These are phyloP conservation scores for Galerucella pusilla DNA, from an alignment of 2,888 invertebrate genomes.

Conservation along the genomic window DNA sequence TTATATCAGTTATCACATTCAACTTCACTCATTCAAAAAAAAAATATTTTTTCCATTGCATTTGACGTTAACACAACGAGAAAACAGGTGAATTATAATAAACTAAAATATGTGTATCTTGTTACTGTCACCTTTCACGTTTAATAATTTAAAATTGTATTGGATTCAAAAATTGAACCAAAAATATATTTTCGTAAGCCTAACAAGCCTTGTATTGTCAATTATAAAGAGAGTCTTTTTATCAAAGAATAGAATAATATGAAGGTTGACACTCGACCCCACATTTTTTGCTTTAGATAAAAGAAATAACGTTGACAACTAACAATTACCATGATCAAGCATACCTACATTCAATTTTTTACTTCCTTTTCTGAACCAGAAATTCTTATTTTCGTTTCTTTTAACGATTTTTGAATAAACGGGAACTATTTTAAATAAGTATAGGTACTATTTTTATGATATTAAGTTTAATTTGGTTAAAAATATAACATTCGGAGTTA, in stretches of 20 bases:
- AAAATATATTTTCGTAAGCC: conserved; percentile 20
- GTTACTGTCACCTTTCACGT: conserved; percentile 27
- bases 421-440: too few species aligned
- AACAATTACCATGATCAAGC: conserved; percentile 21
- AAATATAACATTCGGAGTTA: too few species aligned
- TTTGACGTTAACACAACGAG: too few species aligned
- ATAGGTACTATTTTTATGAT: too few species aligned
- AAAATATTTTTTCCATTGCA: too few species aligned
- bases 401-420: too few species aligned
- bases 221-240: conserved; percentile 51
- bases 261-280: conserved; percentile 26
- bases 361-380: not conserved
- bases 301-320: conserved; percentile 23
- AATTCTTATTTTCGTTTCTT: too few species aligned
- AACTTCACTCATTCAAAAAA: too few species aligned
- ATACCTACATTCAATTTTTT: conserved; percentile 17
- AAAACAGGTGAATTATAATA: not conserved
- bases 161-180: conserved; percentile 7
- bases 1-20: too few species aligned
- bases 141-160: conserved; percentile 13
- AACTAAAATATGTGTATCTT: conserved; percentile 20
- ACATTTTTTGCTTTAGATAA: conserved; percentile 2
- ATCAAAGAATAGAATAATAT: conserved; percentile 46
- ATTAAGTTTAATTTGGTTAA: too few species aligned
- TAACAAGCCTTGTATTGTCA: conserved; percentile 50